phyloP scores from a whole-genome alignment of 2,113 vertebrate genomes.

The Amblyopsis rosae region DNA sequence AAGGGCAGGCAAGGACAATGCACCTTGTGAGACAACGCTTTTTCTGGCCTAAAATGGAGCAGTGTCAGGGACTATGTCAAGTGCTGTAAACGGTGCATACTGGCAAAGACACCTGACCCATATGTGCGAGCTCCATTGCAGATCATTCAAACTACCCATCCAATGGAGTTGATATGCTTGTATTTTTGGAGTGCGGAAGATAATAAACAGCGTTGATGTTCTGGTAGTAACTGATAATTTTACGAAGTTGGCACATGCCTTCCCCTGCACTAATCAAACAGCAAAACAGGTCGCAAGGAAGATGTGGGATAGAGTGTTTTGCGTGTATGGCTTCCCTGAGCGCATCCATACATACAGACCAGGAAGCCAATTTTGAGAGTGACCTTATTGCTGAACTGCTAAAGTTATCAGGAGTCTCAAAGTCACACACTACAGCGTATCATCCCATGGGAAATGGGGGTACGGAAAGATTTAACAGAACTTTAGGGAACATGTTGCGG shows the following conservation, averaged over 20 bases:
- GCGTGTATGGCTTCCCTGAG: background rate
- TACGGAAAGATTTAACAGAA: constrained; percentile 4
- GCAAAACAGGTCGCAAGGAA: constrained; percentile 2
- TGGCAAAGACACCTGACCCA: constrained; percentile 2
- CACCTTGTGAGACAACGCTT: background rate
- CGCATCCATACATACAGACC: too few relatives aligned
- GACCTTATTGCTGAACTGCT: background rate
- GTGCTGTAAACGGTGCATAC: background rate
- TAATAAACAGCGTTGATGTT: background rate
- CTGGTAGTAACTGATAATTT: background rate
- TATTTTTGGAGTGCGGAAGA: background rate
- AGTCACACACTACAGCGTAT: constrained; percentile 11
- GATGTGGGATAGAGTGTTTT: background rate
- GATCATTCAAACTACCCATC: constrained; percentile 3
- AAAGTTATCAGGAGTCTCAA: constrained; percentile 1
- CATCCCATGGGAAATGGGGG: constrained; percentile 23
- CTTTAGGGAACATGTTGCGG: too few relatives aligned
- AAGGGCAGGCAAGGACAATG: background rate
- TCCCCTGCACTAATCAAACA: background rate
- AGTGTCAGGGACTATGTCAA: background rate
- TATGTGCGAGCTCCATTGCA: constrained; percentile 5
- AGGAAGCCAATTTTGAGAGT: constrained; percentile 16
- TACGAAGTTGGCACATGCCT: background rate
- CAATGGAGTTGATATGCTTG: too few relatives aligned
- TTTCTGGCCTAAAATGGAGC: background rate